These are phyloP conservation scores for Apotomis turbidana DNA, from an alignment of 2,888 invertebrate genomes.

Conservation along the genomic window DNA sequence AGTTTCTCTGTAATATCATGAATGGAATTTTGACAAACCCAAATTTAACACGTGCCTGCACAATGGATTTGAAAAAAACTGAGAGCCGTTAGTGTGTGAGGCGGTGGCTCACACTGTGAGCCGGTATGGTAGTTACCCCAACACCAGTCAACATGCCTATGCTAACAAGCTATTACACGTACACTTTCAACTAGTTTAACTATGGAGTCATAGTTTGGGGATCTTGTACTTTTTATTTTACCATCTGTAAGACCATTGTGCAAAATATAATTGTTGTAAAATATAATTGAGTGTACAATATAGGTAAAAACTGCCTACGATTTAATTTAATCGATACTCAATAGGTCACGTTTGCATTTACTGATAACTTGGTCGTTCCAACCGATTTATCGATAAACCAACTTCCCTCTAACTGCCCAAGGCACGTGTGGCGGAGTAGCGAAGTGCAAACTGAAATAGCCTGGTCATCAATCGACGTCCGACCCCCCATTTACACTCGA, in stretches of 20 bases:
- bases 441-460: conserved; percentile 49
- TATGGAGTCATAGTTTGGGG: no score
- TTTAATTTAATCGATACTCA: neutral
- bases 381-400: conserved; percentile 33
- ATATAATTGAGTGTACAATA: neutral
- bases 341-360: neutral
- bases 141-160: no score
- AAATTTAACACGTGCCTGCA: no score
- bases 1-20: no score
- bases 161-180: no score
- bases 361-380: neutral
- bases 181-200: no score
- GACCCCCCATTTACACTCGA: conserved; percentile 23
- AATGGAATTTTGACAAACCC: no score
- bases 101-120: no score
- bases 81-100: no score
- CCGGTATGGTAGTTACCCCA: no score
- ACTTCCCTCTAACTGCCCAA: conserved; percentile 25
- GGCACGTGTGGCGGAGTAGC: conserved; percentile 39
- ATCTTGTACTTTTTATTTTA: no score
- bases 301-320: neutral
- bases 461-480: conserved; percentile 58
- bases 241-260: neutral
- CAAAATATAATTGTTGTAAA: neutral
- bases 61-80: no score